These are phyloP conservation scores for Hemiscyllium ocellatum DNA, from an alignment of 2,113 vertebrate species.

Conservation along the genomic window DNA sequence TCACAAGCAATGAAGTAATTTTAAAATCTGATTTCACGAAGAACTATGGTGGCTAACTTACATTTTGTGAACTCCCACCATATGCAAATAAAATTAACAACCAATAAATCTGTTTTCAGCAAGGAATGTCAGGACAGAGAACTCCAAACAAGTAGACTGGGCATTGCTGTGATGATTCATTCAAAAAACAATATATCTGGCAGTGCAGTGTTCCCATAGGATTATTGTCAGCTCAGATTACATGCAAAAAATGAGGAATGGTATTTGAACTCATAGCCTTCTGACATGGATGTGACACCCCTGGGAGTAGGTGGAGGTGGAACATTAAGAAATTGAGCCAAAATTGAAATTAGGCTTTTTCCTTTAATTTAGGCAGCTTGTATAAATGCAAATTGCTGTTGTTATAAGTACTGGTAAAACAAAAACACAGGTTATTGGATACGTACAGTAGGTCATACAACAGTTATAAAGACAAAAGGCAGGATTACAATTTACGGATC, in stretches of 20 bases:
- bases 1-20: not conserved
- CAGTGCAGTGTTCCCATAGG: not conserved
- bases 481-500: not conserved
- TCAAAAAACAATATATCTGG: not conserved
- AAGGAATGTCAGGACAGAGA: not conserved
- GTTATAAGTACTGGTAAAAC: not conserved
- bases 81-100: not conserved
- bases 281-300: not conserved
- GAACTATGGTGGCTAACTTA: not conserved
- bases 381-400: not conserved
- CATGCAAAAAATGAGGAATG: not conserved
- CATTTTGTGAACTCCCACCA: not conserved
- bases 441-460: not conserved
- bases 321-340: not conserved
- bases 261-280: not conserved
- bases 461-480: not conserved
- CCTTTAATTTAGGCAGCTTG: not conserved
- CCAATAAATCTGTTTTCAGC: not conserved
- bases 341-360: not conserved
- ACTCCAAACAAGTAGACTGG: not conserved
- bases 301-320: not conserved
- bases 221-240: not conserved
- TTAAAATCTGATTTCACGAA: not conserved
- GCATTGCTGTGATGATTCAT: not conserved
- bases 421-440: not conserved